Base-by-base conservation (phyloP, 2,797 vertebrate species). In the Arctocebus calabarensis region DNA sequence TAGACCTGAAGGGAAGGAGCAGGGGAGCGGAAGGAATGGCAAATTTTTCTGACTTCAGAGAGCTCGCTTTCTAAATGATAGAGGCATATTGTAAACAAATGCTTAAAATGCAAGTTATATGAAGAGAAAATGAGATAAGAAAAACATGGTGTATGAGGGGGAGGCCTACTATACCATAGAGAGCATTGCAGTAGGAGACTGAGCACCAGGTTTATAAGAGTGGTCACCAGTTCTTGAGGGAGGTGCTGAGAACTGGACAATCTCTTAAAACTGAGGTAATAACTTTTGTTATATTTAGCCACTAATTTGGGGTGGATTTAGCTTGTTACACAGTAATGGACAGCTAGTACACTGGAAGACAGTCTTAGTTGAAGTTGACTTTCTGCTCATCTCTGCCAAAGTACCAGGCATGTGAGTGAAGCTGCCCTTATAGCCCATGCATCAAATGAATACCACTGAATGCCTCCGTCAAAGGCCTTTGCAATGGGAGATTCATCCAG, bases 211-310 rank as follows among this genome's bases (percentile, higher is more conserved):
- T 4, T 52, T 16, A 52, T 52, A 16, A 52, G 48, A 16, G 14
- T 16, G 14, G 48, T 52, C 14, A 52, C 48, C 14, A 16, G 48
- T 52, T 52, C 48, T 52, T 52, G 48, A 17, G 48, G 14, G 48
- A 52, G 48, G 14, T 4, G 4, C 48, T 52, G 3, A 4, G 48
- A 52, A 14, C 48, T 4, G 14, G 48, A 52, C 48, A 52, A 52
- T 52, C 14, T 52, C 48, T 14, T 52, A 14, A 79, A 94, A 75
- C 43, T 82, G 3, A 88, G 7, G 34, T 48, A 86, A 61, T 27
- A 75, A 77, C 78, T 16, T 96, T 84, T 82, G 25, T 70, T 17
- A 74, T 70, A 71, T 79, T 84, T 96, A 94, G 45, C 2, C 17
- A 83, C 27, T 75, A 22, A 34, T 87, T 79, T 61, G 23, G 7